Evolutionary conservation across 1,140 invertebrate species (phyloP), one percentile per base, ranked within the genome.

Genomic region (Phymorhynchus buccinoides): DNA sequence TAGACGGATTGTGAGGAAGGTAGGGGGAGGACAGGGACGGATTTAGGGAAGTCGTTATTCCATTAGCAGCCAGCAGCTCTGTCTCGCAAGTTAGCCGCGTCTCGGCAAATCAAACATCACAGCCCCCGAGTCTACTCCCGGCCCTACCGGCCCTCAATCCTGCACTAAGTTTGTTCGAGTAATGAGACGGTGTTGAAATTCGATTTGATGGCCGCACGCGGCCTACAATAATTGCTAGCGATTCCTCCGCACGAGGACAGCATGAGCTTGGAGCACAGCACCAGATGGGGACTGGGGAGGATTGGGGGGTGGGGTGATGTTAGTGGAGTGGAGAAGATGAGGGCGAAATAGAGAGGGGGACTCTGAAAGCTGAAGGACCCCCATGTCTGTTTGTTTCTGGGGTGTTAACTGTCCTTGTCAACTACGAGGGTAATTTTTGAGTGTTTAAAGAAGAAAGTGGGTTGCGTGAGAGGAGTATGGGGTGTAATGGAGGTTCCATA

Each of bases 181-280:
- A 83, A 83, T 83, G 81, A 83, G 81, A 71, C 81, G 81, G 81
- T 66, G 81, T 22, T 68, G 62, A 83, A 83, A 83, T 83, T 83
- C 62, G 81, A 83, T 83, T 83, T 83, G 81, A 83, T 83, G 37
- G 81, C 81, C 32, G 35, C 62, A 73, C 81, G n/a, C 56, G 81
- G 35, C 22, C 56, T 22, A 16, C 66, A 32, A 71, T 83, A 83
- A 83, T 83, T 83, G 81, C 81, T 83, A 83, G 81, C 48, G 81
- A 83, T 83, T 83, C 81, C 81, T 44, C 42, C 27, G 44, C 77
- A 22, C 77, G 77, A 52, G 30, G 56, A 62, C 56, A 62, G 56
- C 56, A 62, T 62, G 14, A 62, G 14, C 22, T 14, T 22, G 18
- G 56, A 4, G 0, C 56, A 22, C 18, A 62, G 56, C 18, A 62